Percentiles rank a stretch among this genome's conserved stretches.
phyloP scores from a whole-genome alignment of 2,888 invertebrate genomes.

The Schrankia costaestrigalis region DNA sequence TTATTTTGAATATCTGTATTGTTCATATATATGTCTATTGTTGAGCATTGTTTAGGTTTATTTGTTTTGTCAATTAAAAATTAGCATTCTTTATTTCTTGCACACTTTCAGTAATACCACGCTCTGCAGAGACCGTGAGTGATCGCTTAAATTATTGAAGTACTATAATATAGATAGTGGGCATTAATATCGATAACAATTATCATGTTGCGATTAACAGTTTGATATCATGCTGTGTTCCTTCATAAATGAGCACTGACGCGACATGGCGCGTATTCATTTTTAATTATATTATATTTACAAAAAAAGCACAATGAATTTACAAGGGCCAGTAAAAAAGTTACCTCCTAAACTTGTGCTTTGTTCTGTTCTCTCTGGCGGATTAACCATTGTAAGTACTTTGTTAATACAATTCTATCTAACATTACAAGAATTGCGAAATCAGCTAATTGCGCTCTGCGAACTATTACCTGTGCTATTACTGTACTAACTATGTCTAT shows the following conservation, averaged over 20 bases:
- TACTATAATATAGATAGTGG: constrained; percentile 40
- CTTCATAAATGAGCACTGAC: constrained; percentile 44
- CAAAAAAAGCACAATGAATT: constrained; percentile 32
- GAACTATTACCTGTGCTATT: too few species aligned
- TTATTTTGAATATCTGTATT: too few species aligned
- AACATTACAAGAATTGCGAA: too few species aligned
- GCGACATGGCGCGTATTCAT: constrained; percentile 45
- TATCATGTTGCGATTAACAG: constrained; percentile 62
- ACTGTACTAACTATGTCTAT: too few species aligned
- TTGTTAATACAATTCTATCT: not conserved
- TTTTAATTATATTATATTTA: constrained; percentile 12
- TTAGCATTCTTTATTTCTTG: too few species aligned
- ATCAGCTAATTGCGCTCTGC: too few species aligned
- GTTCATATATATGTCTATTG: too few species aligned
- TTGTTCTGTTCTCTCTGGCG: constrained; percentile 40
- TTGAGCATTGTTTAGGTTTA: too few species aligned
- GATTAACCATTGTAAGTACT: constrained; percentile 54
- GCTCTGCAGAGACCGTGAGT: not conserved
- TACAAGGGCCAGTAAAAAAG: constrained; percentile 17
- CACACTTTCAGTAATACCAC: too few species aligned
- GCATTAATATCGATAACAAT: constrained; percentile 66
- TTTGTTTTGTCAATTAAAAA: too few species aligned
- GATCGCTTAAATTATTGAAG: constrained; percentile 17
- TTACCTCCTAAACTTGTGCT: constrained; percentile 40
- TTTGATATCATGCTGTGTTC: constrained; percentile 46